These are phyloP conservation scores for Acanthosoma haemorrhoidale DNA, from an alignment of 2,888 invertebrate species.

Conservation along the genomic window DNA sequence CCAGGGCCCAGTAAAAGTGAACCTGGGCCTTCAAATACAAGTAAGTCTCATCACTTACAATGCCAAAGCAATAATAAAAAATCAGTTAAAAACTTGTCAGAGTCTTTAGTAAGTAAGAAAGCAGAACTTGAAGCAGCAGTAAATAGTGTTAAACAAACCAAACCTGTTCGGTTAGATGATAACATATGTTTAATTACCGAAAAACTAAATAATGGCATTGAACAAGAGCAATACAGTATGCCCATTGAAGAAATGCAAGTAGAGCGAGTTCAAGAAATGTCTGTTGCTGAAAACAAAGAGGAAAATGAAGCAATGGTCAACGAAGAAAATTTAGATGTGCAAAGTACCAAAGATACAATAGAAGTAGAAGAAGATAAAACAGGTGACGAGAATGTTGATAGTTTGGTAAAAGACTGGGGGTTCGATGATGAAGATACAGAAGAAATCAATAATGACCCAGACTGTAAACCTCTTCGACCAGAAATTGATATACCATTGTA, in stretches of 20 bases:
- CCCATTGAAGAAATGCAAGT: slow-evolving; percentile 10
- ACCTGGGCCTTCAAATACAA: not conserved
- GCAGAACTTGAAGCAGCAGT: not conserved
- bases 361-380: slow-evolving; percentile 23
- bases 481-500: slow-evolving; percentile 20
- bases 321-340: slow-evolving; percentile 13
- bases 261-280: slow-evolving; percentile 9
- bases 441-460: slow-evolving; percentile 32
- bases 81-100: too few relatives aligned
- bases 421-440: slow-evolving; percentile 39
- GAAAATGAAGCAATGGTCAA: not conserved
- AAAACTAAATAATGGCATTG: not conserved
- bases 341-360: not conserved
- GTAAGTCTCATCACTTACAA: too few relatives aligned
- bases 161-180: not conserved
- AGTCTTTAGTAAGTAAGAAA: too few relatives aligned
- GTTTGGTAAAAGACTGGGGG: slow-evolving; percentile 39
- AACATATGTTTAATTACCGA: not conserved
- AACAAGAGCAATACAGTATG: not conserved
- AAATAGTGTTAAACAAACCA: not conserved
- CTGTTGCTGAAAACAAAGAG: slow-evolving; percentile 15
- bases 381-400: slow-evolving; percentile 29
- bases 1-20: too few relatives aligned
- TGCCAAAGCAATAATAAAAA: too few relatives aligned
- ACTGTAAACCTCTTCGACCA: slow-evolving; percentile 38